Percentiles rank a stretch among this genome's conserved stretches.
These are phyloP conservation scores for Lordiphosa clarofinis DNA, from an alignment of 1,140 invertebrate species.

Conservation along the genomic window DNA sequence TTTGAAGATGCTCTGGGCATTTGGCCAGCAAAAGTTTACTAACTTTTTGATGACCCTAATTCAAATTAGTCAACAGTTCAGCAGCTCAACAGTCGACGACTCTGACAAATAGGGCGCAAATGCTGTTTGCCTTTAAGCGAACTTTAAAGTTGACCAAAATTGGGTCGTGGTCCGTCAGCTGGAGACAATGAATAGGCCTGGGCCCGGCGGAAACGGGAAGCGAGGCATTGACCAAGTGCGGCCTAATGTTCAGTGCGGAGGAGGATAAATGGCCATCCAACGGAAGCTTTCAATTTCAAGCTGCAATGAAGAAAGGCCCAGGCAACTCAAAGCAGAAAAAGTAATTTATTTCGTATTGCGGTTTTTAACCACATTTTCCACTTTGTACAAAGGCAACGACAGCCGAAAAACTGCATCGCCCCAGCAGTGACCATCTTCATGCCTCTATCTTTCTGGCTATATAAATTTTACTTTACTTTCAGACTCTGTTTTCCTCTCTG, in stretches of 20 bases:
- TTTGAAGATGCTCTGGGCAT: slow-evolving; percentile 23
- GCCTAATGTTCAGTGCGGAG: slow-evolving; percentile 65
- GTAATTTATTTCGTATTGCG: slow-evolving; percentile 78
- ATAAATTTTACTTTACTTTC: slow-evolving; percentile 34
- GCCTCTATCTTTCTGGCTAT: slow-evolving; percentile 49
- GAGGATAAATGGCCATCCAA: slow-evolving; percentile 60
- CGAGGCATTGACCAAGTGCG: slow-evolving; percentile 42
- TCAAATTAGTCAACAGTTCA: slow-evolving; percentile 58
- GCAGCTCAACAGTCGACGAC: background rate
- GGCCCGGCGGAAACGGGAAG: slow-evolving; percentile 62
- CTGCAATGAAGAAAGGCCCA: slow-evolving; percentile 56
- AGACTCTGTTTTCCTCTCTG: slow-evolving; percentile 19
- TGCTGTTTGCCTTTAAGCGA: slow-evolving; percentile 46
- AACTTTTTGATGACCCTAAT: slow-evolving; percentile 73
- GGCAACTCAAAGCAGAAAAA: slow-evolving; percentile 73
- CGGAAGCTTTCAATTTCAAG: slow-evolving; percentile 77
- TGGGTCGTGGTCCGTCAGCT: background rate
- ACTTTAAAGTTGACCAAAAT: slow-evolving; percentile 50
- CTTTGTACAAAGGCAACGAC: slow-evolving; percentile 75
- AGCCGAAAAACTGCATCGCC: slow-evolving; percentile 56
- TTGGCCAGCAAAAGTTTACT: slow-evolving; percentile 56
- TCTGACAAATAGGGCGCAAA: slow-evolving; percentile 59
- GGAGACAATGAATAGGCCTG: slow-evolving; percentile 21
- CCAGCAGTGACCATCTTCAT: slow-evolving; percentile 38
- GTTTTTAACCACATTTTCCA: slow-evolving; percentile 78